Conservation (phyloP, 2,888 invertebrate species). For the Epistrophe eligans region DNA sequence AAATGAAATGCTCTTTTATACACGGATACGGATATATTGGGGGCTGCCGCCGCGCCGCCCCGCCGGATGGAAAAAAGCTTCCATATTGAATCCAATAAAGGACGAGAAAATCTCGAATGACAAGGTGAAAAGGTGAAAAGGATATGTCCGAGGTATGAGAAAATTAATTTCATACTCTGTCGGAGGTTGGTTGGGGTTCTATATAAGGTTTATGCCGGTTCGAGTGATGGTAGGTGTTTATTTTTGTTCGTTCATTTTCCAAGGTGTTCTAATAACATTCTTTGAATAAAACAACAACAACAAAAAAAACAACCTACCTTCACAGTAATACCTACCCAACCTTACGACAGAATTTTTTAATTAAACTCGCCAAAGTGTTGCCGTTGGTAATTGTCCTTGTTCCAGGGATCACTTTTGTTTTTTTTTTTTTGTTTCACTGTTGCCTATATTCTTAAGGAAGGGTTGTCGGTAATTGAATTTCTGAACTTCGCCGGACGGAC, state of each 20-base stretch:
- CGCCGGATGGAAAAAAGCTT: conserved; percentile 24
- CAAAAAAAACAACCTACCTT: background rate
- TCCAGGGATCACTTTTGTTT: conserved; percentile 42
- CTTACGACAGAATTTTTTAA: conserved; percentile 68
- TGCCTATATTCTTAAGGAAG: conserved; percentile 21
- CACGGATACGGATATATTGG: conserved; percentile 30
- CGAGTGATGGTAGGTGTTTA: conserved; percentile 44
- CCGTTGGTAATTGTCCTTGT: conserved; percentile 70
- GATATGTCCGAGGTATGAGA: conserved; percentile 71
- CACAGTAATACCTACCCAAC: conserved; percentile 5
- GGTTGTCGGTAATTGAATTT: conserved; percentile 71
- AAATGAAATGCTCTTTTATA: background rate
- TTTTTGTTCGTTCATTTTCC: conserved; percentile 34
- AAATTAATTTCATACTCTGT: conserved; percentile 76
- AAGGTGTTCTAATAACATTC: conserved; percentile 69
- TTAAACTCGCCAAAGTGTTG: conserved; percentile 73
- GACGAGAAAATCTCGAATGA: conserved; percentile 71
- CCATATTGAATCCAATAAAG: conserved; percentile 48
- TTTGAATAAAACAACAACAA: conserved; percentile 30
- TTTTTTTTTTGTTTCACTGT: conserved; percentile 14
- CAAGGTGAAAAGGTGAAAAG: conserved; percentile 72
- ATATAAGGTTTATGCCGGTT: background rate
- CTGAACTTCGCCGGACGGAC: conserved; percentile 57
- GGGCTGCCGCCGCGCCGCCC: too few relatives aligned
- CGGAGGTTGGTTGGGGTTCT: conserved; percentile 34